Conservation (phyloP, 2,797 vertebrate species). For the Syngnathus rostellatus region DNA sequence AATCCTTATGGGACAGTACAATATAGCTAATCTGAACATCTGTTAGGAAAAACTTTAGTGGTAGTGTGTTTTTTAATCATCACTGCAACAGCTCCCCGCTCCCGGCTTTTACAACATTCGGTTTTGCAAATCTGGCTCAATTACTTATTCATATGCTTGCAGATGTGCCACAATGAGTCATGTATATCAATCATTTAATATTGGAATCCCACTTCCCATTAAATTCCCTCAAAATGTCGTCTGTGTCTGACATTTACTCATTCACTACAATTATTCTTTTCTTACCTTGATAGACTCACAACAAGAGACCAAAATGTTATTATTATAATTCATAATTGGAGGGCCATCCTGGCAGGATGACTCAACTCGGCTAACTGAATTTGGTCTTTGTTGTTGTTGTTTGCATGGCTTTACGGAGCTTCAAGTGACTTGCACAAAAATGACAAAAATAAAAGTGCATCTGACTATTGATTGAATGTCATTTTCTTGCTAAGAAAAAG, state of each 20-base stretch:
- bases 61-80: not conserved
- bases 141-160: no score
- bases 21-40: not conserved
- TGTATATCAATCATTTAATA: no score
- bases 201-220: no score
- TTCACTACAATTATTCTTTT: not conserved
- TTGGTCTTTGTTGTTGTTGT: not conserved
- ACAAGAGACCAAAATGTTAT: conserved; percentile 8
- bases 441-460: conserved; percentile 23
- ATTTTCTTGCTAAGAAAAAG: conserved; percentile 43
- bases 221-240: not conserved
- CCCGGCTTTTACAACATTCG: no score
- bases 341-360: conserved; percentile 1
- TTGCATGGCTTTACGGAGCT: not conserved
- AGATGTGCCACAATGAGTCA: no score
- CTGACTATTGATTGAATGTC: conserved; percentile 47
- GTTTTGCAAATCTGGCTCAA: no score
- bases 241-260: no score
- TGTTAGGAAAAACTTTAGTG: not conserved
- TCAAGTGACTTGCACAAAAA: conserved; percentile 23
- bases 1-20: not conserved
- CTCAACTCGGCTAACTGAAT: conserved; percentile 9
- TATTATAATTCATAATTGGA: conserved; percentile 23
- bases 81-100: not conserved
- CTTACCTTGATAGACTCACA: not conserved